Percentiles rank a stretch among this genome's conserved stretches.
Evolutionary conservation across 2,797 vertebrate species (phyloP).

Genomic region (Sebastes glaucus): DNA sequence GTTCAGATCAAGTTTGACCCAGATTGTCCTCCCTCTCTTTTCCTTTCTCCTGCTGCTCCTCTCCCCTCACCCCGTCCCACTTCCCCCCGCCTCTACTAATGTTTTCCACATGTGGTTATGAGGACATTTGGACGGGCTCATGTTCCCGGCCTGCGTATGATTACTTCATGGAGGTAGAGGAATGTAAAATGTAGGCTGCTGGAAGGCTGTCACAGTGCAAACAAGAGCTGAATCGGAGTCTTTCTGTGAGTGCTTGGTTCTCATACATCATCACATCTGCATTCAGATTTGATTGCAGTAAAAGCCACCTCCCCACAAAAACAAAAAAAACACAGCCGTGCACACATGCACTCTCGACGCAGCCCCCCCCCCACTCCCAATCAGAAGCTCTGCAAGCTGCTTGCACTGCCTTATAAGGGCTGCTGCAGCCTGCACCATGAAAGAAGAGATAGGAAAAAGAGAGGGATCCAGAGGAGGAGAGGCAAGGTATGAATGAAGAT

Average conservation of each 20-base stretch:
- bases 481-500: slow-evolving; percentile 49
- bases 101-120: slow-evolving; percentile 70
- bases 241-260: background rate
- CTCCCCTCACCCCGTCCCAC: slow-evolving; percentile 48
- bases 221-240: background rate
- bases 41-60: background rate
- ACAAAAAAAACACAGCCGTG: slow-evolving; percentile 4
- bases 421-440: slow-evolving; percentile 60
- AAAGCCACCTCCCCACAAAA: slow-evolving; percentile 25
- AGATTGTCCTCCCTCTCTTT: slow-evolving; percentile 50
- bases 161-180: slow-evolving; percentile 32
- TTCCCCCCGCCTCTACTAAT: slow-evolving; percentile 48
- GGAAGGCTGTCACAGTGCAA: background rate
- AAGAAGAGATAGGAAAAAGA: slow-evolving; percentile 50
- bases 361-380: slow-evolving; percentile 4
- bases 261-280: background rate
- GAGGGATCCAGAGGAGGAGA: slow-evolving; percentile 36
- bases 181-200: slow-evolving; percentile 49
- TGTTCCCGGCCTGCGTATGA: slow-evolving; percentile 18
- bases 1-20: slow-evolving; percentile 75
- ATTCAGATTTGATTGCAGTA: slow-evolving; percentile 28
- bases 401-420: slow-evolving; percentile 83
- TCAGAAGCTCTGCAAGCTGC: slow-evolving; percentile 63
- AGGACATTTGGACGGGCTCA: slow-evolving; percentile 36
- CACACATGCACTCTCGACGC: background rate